Base-by-base conservation (phyloP, 2,797 vertebrate species). In the Gila robusta region DNA sequence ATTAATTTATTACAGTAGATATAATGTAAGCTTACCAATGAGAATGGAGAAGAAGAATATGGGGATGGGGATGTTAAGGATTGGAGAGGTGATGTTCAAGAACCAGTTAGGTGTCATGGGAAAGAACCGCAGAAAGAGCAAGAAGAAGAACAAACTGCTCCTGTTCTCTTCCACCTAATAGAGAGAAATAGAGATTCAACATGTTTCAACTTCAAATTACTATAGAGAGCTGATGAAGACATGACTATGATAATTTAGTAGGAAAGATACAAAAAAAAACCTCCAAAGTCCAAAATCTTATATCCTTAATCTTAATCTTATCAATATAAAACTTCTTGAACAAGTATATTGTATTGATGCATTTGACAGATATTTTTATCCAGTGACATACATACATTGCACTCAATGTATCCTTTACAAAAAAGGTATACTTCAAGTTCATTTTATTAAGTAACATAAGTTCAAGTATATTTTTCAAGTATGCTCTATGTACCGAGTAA, bases 61-160 rank as follows among this genome's bases (percentile, higher is more conserved):
- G 84, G 93, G 86, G 0, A 98, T 87, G 0, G 98, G 98, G 82
- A 99, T 97, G 93, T 98, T 98, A 92, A 99, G 95, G 91, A 99
- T 97, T n/a, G 98, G 98, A 91, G 97, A 97, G 0, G 98, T 97
- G 92, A 99, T 94, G 91, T 99, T 99, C 92, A 99, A 95, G 91
- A 99, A 99, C 98, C 98, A 99, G 94, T 99, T 99, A 79, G 98
- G 98, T 12, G 98, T 98, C 98, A 99, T 97, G 54, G 98, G 98
- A 91, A 99, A 98, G 91, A 99, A 97, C 86, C 98, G 96, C 89
- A 99, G 96, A 93, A 99, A 99, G 85, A 99, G 93, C 67, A 99
- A 94, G 93, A 99, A 99, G 94, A 99, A 99, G 93, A 99, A 98
- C 78, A 99, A 91, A 90, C 96, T 95, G 94, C 94, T 97, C 72